Evolutionary conservation across 2,113 vertebrate genomes (phyloP), one percentile per base, ranked within the genome.

Genomic region (Thermophis baileyi): DNA sequence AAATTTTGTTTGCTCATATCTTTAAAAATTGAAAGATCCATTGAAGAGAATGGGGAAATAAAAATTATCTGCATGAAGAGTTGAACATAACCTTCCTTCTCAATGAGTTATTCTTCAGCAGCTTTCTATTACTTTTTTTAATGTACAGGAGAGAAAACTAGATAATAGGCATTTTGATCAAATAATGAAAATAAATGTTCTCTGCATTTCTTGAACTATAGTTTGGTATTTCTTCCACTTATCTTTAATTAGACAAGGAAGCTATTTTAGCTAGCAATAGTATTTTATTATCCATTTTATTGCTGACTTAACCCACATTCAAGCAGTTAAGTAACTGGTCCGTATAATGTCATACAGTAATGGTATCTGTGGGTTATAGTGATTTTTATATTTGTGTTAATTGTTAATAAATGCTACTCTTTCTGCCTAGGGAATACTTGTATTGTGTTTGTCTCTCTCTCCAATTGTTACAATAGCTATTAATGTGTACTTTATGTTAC

Each of bases 231-330:
- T 94, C 94, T 94, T 96, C 93, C 92, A 93, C 85, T 96, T 90
- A 94, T 93, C 93, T 94, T 93, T 96, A 96, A 97, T 97, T 96
- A 88, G 49, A 40, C 63, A 91, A 88, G 93, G 86, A 94, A 93
- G 89, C 85, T 96, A 57, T 95, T 97, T 94, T 93, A 96, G 94
- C 92, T 94, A 97, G 96, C 94, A 85, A 47, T 94, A 91, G 54
- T 94, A 85, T 89, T 96, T 97, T 96, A 96, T 95, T 97, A 94
- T 93, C 91, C 92, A n/a, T 94, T 95, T 97, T 96, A 96, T 93
- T 89, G 90, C 94, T 93, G 87, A 91, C 90, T 93, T 96, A 95
- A 93, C 94, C 95, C 95, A 97, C 96, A 95, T 90, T 93, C 93
- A 92, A 94, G 93, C 92, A 55, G 88, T 96, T 94, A 96, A 95